A percentile compares a stretch with the other conserved stretches of the same genome.
Evolutionary conservation across 2,888 invertebrate genomes (phyloP).

Genomic region (Microctonus brassicae): DNA sequence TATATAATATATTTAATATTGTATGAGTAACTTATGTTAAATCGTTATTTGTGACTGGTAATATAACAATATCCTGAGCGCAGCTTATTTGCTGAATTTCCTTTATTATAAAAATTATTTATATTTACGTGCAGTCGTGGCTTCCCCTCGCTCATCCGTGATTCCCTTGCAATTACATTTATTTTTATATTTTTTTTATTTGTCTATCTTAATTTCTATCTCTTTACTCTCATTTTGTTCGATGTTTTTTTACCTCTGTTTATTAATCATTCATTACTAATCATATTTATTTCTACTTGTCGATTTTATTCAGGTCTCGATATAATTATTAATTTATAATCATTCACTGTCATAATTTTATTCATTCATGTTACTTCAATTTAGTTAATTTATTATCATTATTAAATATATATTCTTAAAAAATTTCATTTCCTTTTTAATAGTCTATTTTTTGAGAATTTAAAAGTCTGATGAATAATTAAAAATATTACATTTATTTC

Average conservation of each 20-base stretch:
- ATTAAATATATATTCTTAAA: no score
- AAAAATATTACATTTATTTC: no score
- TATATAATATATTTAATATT: constrained; percentile 36
- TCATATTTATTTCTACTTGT: constrained; percentile 13
- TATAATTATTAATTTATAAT: constrained; percentile 12
- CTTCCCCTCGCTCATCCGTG: constrained; percentile 35
- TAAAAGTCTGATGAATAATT: no score
- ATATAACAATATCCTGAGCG: constrained; percentile 29
- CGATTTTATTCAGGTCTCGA: constrained; percentile 21
- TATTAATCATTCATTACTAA: constrained; percentile 10
- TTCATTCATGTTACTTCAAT: neutral
- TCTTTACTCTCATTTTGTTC: constrained; percentile 12
- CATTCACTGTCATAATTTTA: neutral
- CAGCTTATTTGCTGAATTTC: constrained; percentile 38
- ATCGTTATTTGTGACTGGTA: constrained; percentile 37
- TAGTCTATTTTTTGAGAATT: no score
- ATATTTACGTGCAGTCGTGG: constrained; percentile 29
- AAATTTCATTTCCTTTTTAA: no score
- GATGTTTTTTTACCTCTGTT: no score
- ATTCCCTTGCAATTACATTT: constrained; percentile 17
- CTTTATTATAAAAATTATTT: constrained; percentile 23
- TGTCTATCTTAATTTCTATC: constrained; percentile 18
- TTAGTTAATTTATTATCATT: no score
- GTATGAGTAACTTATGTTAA: constrained; percentile 32
- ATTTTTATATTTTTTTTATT: constrained; percentile 24